Percentiles rank a stretch among this genome's conserved stretches.
phyloP scores from a whole-genome alignment of 2,797 vertebrate genomes.

The Poeciliopsis gracilis region DNA sequence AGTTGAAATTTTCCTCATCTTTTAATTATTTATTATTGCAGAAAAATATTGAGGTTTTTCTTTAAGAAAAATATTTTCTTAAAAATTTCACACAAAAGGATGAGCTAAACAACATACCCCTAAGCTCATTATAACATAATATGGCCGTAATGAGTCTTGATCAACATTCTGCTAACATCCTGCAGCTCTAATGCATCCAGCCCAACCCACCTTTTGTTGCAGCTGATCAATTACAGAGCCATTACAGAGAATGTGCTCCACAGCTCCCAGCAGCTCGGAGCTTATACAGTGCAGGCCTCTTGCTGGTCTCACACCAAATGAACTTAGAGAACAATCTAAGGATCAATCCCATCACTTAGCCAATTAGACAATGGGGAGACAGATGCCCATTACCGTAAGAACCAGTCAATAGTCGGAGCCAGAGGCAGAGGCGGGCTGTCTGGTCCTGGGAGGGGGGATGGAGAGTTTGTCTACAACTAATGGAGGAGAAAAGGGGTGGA shows the following conservation, averaged over 20 bases:
- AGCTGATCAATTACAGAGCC: conserved; percentile 77
- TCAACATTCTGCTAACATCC: conserved; percentile 73
- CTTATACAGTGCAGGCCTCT: conserved; percentile 54
- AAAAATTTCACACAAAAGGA: conserved; percentile 35
- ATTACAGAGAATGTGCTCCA: conserved; percentile 69
- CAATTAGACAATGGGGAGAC: conserved; percentile 84
- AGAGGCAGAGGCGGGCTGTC: conserved; percentile 73
- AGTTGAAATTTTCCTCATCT: background rate
- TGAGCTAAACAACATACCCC: conserved; percentile 30
- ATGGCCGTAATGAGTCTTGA: conserved; percentile 68
- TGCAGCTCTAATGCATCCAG: conserved; percentile 71
- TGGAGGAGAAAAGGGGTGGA: conserved; percentile 61
- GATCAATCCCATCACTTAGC: conserved; percentile 85
- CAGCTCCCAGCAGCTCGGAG: conserved; percentile 59
- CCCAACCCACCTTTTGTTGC: conserved; percentile 60
- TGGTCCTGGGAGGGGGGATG: conserved; percentile 57
- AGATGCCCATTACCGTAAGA: conserved; percentile 81
- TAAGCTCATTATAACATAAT: conserved; percentile 65
- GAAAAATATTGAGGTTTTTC: background rate
- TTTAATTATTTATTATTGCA: background rate
- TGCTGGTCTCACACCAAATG: conserved; percentile 73
- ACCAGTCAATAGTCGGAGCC: conserved; percentile 82
- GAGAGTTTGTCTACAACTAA: conserved; percentile 62
- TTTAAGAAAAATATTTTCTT: conserved; percentile 27
- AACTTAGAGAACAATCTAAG: conserved; percentile 80